Evolutionary conservation across 1,140 invertebrate genomes (phyloP), one percentile per base, ranked within the genome.

Genomic region (Anoplolepis gracilipes): DNA sequence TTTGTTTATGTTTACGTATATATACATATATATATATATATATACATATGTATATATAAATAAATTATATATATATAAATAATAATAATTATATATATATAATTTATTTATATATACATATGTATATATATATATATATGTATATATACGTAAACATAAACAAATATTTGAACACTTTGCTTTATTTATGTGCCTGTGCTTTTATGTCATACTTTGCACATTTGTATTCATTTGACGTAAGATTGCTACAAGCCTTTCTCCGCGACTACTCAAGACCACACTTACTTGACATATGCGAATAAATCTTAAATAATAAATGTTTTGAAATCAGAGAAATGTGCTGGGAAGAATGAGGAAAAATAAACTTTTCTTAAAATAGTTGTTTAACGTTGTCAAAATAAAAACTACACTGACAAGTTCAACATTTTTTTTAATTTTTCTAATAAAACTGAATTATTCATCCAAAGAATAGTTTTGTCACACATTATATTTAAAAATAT

Each of bases 141-240:
- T 36, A 36, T 36, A 36, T 4, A 36, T 36, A 5, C 7, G 7
- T 2, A 36, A 36, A 4, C 7, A 7, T 4, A 36, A 36, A 39
- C 8, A 39, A 39, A 42, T 13, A 46, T 6, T n/a, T 69, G 6
- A 42, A 25, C 5, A 25, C 42, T 13, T 5, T 46, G 6, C 2
- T 5, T 8, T 33, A 19, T 28, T 57, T 55, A 75, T 30, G 4
- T 57, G 25, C 8, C 22, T 36, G 33, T 57, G 25, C 33, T 57
- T 55, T 57, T 10, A 57, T 1, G 6, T 25, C 36, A 2, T 6
- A 73, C 30, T 13, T 72, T 22, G 16, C 46, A 57, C 6, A n/a
- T 75, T 55, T 57, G 33, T 39, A 36, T 75, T 36, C 6, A 75
- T 75, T 75, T 57, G 49, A n/a, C 19, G n/a, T 10, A 75, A 13